Evolutionary conservation across 2,113 vertebrate genomes (phyloP).

Genomic region (Upupa epops): DNA sequence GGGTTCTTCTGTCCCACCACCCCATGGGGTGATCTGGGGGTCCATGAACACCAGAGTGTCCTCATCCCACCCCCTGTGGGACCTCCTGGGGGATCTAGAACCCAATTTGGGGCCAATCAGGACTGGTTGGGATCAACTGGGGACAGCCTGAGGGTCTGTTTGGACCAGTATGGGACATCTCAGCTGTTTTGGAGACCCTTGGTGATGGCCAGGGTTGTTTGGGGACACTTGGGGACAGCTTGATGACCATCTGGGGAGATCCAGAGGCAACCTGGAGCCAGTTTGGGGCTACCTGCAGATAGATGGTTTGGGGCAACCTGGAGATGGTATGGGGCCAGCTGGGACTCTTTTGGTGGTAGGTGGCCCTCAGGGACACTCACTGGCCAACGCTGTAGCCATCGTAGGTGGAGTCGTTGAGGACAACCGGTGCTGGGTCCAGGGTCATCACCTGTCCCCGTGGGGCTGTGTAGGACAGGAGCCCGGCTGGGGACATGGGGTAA

Average conservation of each 20-base stretch:
- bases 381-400: constrained; percentile 84
- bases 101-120: too few species aligned
- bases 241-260: too few species aligned
- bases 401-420: constrained; percentile 93
- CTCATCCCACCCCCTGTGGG: not conserved
- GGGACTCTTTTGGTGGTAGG: not conserved
- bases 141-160: not conserved
- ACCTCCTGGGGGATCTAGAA: too few species aligned
- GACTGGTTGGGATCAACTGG: not conserved
- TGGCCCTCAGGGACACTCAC: constrained; percentile 68
- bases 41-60: accelerated
- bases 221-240: too few species aligned
- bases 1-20: not conserved
- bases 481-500: constrained; percentile 69
- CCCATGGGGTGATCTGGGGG: too few species aligned
- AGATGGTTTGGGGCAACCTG: too few species aligned
- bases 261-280: too few species aligned
- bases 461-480: constrained; percentile 86
- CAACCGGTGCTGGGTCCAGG: constrained; percentile 72
- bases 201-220: not conserved
- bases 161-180: too few species aligned
- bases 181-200: too few species aligned
- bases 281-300: not conserved
- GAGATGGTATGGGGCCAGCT: too few species aligned
- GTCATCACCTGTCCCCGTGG: constrained; percentile 88